Evolutionary conservation across 2,113 vertebrate species (phyloP).

Genomic region (Callochromis pleurospilus): DNA sequence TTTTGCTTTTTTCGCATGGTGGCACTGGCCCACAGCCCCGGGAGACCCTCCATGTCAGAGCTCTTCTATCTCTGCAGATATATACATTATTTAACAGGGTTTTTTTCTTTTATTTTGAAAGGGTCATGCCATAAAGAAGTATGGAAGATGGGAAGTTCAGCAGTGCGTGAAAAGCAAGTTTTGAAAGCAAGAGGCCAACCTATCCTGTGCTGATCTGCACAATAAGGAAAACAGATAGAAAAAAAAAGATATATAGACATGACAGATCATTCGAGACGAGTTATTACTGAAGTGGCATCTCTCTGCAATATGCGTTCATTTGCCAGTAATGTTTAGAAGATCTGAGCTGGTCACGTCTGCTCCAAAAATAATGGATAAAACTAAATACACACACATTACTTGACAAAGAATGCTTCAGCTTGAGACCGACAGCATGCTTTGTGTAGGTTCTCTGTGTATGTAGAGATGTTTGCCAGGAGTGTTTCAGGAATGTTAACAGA

Average conservation of each 20-base stretch:
- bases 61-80: not conserved
- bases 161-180: not conserved
- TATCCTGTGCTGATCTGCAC: not conserved
- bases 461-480: not conserved
- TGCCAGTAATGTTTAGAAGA: not conserved
- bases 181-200: not conserved
- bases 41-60: conserved; percentile 8
- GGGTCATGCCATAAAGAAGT: not conserved
- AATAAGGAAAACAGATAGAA: not conserved
- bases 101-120: not conserved
- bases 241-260: not conserved
- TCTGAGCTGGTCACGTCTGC: not conserved
- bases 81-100: not conserved
- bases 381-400: not conserved
- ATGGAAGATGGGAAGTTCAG: not conserved
- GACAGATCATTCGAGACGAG: not conserved
- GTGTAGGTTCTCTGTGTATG: not conserved
- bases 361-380: not conserved
- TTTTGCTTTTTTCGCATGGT: not conserved
- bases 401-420: not conserved
- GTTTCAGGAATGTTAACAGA: not conserved
- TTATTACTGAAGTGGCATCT: not conserved
- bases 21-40: conserved; percentile 5
- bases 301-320: not conserved
- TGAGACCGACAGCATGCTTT: not conserved